Evolutionary conservation across 2,888 invertebrate species (phyloP), one percentile per base, ranked within the genome.

Genomic region (Vannuccia rotundouncinata): DNA sequence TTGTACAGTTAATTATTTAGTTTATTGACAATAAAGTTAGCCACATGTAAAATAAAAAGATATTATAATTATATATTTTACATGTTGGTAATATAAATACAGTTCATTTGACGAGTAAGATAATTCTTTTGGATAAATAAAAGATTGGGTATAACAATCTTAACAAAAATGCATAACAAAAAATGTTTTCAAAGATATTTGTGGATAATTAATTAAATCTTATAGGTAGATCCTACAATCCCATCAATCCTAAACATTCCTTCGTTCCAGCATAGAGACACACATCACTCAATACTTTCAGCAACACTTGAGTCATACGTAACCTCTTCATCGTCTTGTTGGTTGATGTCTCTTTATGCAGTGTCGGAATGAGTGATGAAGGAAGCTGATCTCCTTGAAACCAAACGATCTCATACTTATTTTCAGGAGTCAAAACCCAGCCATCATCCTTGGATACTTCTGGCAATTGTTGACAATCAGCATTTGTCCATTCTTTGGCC

Each of bases 371-470:
- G 66, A 66, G 66, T 66, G 66, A 66, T 66, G 66, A 22, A 31
- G 75, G 75, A 75, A 75, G 31, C 75, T 75, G 75, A 75, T 29
- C 30, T 31, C 75, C 75, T 31, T 75, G 30, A 31, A 75, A 75
- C 75, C 75, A 75, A 29, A 75, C 75, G 31, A 75, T 75, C 31
- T 75, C 75, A 75, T 75, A 75, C 75, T 31, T 29, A 75, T 75
- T 75, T 29, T 31, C 75, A 66, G 66, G 66, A 31, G 31, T 31
- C 29, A 75, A 31, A 75, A 31, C 75, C 75, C 75, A 75, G 31
- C 75, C 75, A 31, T 75, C 31, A 31, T 31, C 75, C 31, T 29
- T n/a, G 30, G 75, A 31, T 31, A 31, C 30, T 75, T 75, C 27
- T 31, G 29, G 29, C 29, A 75, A 31, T 29, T 31, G 31, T 31